Conservation (phyloP, 2,888 invertebrate genomes). For the Proisotoma minuta region DNA sequence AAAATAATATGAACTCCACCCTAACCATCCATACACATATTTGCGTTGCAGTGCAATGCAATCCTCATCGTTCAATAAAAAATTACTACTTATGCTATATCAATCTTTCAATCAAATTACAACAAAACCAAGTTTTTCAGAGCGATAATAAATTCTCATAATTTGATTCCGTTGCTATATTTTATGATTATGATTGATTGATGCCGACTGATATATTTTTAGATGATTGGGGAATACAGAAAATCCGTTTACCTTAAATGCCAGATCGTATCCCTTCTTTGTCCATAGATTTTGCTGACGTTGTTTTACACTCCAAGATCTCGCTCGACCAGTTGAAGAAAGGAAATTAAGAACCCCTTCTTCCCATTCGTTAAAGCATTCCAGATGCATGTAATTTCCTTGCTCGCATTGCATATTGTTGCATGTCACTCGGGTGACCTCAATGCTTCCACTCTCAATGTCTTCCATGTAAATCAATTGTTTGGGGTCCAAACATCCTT, state of each 20-base stretch:
- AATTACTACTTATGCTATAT: too few relatives aligned
- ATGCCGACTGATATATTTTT: too few relatives aligned
- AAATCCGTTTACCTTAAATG: slow-evolving; percentile 91
- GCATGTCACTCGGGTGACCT: slow-evolving; percentile 83
- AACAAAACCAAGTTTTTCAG: too few relatives aligned
- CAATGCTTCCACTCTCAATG: slow-evolving; percentile 56
- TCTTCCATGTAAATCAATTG: slow-evolving; percentile 63
- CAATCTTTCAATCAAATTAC: too few relatives aligned
- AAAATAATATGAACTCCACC: too few relatives aligned
- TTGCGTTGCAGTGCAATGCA: too few relatives aligned
- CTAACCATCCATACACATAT: too few relatives aligned
- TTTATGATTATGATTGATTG: too few relatives aligned
- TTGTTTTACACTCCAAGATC: slow-evolving; percentile 93
- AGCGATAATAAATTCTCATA: too few relatives aligned
- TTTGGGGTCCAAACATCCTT: slow-evolving; percentile 52
- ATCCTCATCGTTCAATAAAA: too few relatives aligned
- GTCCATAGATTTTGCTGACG: slow-evolving; percentile 94
- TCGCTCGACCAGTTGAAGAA: slow-evolving; percentile 81
- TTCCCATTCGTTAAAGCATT: slow-evolving; percentile 94
- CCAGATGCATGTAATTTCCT: slow-evolving; percentile 91
- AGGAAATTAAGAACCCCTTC: slow-evolving; percentile 79
- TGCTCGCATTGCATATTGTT: slow-evolving; percentile 86
- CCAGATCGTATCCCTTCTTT: slow-evolving; percentile 93
- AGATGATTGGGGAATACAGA: too few relatives aligned
- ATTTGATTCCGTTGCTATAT: too few relatives aligned